Base-by-base conservation (phyloP, 2,888 invertebrate species). In the Ophion ventricosus region DNA sequence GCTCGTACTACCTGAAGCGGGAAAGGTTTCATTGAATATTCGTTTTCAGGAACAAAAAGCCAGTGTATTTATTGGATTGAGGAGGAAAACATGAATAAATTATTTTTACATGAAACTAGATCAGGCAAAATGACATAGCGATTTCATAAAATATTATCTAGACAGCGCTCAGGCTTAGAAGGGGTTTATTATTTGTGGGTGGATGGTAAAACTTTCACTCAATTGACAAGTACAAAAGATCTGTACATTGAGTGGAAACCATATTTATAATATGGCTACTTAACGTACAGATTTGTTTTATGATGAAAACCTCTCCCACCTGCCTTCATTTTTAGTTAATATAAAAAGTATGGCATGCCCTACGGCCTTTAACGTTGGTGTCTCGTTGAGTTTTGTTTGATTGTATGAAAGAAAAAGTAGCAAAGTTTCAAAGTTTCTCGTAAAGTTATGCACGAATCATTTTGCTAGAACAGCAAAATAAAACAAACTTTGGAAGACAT, bases 131-230 rank as follows among this genome's bases (percentile, higher is more conserved):
- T 70, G 26, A 25, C 54, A 56, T 29, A 26, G 29, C 56, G 26
- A 70, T 70, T 25, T 49, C 54, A 29, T 20, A 70, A 70, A 29
- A 70, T 20, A 56, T 56, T 11, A 70, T 49, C 29, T 8, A 25
- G 10, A 20, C 29, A 29, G 5, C 70, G 29, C 26, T 70, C 26
- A 26, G 11, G 29, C 26, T 54, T 29, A 25, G 49, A 25, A 54
- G 20, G 26, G n/a, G 2, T n/a, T n/a, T 26, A 56, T 70, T n/a
- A 11, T 29, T 70, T 26, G 56, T 20, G 11, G 56, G 1, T 2
- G 20, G 20, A 17, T 56, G 10, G 29, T 70, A 8, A n/a, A 29
- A 54, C 49, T 17, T 49, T 49, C 4, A 43, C 26, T 70, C 25
- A 25, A 49, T 26, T 14, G 8, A 35, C 5, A 35, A 35, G 35